Conservation (phyloP, 23 tunicate genomes). For the Trididemnum miniatum region DNA sequence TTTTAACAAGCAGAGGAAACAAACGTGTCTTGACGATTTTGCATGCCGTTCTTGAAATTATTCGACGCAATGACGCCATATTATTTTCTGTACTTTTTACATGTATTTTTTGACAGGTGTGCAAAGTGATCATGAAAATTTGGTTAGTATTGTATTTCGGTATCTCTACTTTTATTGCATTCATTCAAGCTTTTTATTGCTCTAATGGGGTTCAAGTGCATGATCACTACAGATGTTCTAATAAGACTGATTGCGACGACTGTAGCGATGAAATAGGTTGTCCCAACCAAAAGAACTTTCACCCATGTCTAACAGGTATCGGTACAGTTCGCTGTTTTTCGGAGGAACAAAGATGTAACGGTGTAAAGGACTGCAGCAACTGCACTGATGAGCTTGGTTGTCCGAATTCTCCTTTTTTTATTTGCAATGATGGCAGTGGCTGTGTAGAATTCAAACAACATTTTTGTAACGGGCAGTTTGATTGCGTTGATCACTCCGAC, state of each 20-base stretch:
- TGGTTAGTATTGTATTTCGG: too few species aligned
- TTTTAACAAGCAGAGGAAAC: too few species aligned
- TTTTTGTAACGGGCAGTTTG: slow-evolving; percentile 28
- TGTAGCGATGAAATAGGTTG: slow-evolving; percentile 29
- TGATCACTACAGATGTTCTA: background rate
- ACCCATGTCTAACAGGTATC: background rate
- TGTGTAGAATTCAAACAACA: background rate
- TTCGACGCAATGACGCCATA: too few species aligned
- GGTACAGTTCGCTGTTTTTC: background rate
- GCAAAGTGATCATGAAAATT: too few species aligned
- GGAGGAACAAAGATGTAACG: background rate
- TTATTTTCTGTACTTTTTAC: too few species aligned
- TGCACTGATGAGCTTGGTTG: slow-evolving; percentile 29
- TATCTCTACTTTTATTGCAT: background rate
- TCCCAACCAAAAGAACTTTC: background rate
- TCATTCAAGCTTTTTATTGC: background rate
- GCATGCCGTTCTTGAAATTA: too few species aligned
- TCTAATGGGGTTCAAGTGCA: background rate
- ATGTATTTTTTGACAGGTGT: too few species aligned
- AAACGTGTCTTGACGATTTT: too few species aligned
- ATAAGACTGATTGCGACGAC: slow-evolving; percentile 1
- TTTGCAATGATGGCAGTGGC: slow-evolving; percentile 10
- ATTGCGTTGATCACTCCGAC: slow-evolving; percentile 37
- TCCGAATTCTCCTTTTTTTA: background rate
- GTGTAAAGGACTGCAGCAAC: slow-evolving; percentile 4